A percentile compares a stretch with the other conserved stretches of the same genome.
Evolutionary conservation across 2,113 vertebrate species (phyloP).

Genomic region (Pangasianodon gigas): DNA sequence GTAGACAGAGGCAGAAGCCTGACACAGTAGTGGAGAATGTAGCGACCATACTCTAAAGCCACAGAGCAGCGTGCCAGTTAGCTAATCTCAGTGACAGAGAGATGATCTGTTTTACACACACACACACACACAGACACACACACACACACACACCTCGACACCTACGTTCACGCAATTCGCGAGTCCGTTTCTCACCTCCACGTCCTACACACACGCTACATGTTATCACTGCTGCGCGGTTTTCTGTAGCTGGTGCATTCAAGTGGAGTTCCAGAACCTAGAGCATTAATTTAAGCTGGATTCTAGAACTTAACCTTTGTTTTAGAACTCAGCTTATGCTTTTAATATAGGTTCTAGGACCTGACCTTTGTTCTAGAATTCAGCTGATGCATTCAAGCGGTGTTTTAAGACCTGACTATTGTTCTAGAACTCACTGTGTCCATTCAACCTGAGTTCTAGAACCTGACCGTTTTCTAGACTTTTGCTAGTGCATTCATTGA

Average conservation of each 20-base stretch:
- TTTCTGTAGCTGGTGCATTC: too few relatives aligned
- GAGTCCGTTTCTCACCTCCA: neutral
- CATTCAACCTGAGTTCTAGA: too few relatives aligned
- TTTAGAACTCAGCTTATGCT: neutral
- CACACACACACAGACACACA: constrained; percentile 6
- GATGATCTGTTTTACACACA: neutral
- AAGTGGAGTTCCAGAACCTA: neutral
- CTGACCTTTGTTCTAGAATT: too few relatives aligned
- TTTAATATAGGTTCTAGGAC: too few relatives aligned
- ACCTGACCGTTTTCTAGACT: too few relatives aligned
- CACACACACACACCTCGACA: neutral
- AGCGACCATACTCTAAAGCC: constrained; percentile 71
- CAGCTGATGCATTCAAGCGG: neutral
- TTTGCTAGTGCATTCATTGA: neutral
- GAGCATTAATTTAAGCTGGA: neutral
- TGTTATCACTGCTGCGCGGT: neutral
- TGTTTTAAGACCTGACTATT: too few relatives aligned
- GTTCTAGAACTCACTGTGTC: too few relatives aligned
- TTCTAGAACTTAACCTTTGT: neutral
- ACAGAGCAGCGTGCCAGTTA: constrained; percentile 63
- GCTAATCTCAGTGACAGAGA: constrained; percentile 60
- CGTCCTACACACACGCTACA: neutral
- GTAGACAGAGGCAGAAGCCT: constrained; percentile 58
- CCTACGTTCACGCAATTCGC: neutral
- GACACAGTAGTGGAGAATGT: constrained; percentile 71